A percentile compares a stretch with the other conserved stretches of the same genome.
These are phyloP conservation scores for Harpegnathos saltator DNA, from an alignment of 1,140 invertebrate genomes.

Conservation along the genomic window DNA sequence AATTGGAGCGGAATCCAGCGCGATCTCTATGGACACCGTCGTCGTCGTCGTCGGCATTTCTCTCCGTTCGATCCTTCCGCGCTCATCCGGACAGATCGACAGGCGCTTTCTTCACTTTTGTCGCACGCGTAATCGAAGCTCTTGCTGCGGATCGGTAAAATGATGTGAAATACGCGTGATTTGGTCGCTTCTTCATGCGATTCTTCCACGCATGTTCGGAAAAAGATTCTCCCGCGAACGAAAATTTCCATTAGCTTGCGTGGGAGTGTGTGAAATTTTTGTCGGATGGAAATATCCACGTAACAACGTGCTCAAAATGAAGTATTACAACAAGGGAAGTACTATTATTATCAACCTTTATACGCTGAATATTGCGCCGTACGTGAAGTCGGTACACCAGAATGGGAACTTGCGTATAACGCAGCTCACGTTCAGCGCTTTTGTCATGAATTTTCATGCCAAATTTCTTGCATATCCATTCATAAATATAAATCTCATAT, in stretches of 20 bases:
- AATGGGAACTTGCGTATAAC: conserved; percentile 30
- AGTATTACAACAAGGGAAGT: conserved; percentile 43
- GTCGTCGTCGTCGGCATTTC: too few relatives aligned
- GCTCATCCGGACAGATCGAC: too few relatives aligned
- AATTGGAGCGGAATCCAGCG: too few relatives aligned
- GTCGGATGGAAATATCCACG: conserved; percentile 9
- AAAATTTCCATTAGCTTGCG: conserved; percentile 11
- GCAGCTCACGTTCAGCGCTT: conserved; percentile 40
- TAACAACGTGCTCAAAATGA: conserved; percentile 28
- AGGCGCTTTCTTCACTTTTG: too few relatives aligned
- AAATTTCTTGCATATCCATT: conserved; percentile 61
- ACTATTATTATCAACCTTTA: conserved; percentile 56
- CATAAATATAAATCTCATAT: conserved; percentile 61
- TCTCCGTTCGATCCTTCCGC: too few relatives aligned
- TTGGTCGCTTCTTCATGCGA: too few relatives aligned
- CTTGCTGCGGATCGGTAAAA: too few relatives aligned
- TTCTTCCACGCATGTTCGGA: too few relatives aligned
- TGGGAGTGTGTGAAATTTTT: conserved; percentile 11
- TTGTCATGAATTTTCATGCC: conserved; percentile 59
- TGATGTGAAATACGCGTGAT: too few relatives aligned
- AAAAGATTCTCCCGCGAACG: too few relatives aligned
- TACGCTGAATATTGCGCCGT: conserved; percentile 48
- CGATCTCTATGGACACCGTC: too few relatives aligned
- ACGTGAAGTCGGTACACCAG: conserved; percentile 42
- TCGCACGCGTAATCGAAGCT: too few relatives aligned